Base-by-base conservation (phyloP, 2,888 invertebrate genomes). In the Halocaridina rubra region DNA sequence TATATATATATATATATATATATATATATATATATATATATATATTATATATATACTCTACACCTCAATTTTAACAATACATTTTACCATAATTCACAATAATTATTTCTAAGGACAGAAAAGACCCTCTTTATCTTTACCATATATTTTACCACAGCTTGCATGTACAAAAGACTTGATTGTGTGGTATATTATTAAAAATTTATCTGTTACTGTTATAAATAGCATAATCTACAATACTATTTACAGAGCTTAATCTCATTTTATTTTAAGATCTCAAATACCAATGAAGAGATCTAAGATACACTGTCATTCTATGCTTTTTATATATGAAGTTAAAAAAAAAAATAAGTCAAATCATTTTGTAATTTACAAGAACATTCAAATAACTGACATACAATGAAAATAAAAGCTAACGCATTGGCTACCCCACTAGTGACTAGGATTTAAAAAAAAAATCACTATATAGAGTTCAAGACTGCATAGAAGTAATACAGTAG, bases 211-310 rank as follows among this genome's bases (percentile, higher is more conserved):
- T 80, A 79, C 74, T 74, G 79, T 80, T 84, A 84, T 84, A 84
- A 80, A 80, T 84, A 80, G 80, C 80, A 84, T 84, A 80, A 80
- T 84, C 79, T 84, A 84, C 84, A 84, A 46, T 79, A 71, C 74
- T 80, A 79, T 84, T 79, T 84, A 84, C 84, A 84, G 8, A 80
- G 64, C 79, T 80, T 80, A 79, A 80, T 75, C 67, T 78, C 24
- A 39, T 80, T 33, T 75, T 80, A 75, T 59, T 64, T n/a, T n/a
- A n/a, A n/a, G 33, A 32, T 80, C 46, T 75, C 67, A 46, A 75
- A 46, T 29, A 84, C 71, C 82, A 84, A 77, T 78, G 69, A 84
- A 78, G 78, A 77, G 82, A 84, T 72, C 67, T 76, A 67, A 46
- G 69, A 53, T 53, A 53, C n/a, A n/a, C 16, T 53, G 53, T 3